Conservation (phyloP, 2,113 vertebrate genomes). For the Rana temporaria region DNA sequence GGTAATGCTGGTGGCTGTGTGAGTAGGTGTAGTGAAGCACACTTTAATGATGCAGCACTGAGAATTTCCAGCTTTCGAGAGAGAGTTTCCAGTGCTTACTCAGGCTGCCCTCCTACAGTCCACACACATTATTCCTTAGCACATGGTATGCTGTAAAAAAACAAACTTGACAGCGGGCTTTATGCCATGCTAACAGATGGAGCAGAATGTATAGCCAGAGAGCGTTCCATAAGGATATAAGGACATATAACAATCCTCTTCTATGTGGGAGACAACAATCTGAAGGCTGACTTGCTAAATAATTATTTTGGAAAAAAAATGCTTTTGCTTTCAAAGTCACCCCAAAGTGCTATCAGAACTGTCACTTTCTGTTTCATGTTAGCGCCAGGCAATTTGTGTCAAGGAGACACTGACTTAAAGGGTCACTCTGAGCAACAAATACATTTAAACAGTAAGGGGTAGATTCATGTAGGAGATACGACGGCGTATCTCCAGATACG, state of each 20-base stretch:
- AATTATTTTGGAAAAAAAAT: slow-evolving; percentile 39
- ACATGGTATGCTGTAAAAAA: slow-evolving; percentile 41
- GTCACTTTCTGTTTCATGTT: not conserved
- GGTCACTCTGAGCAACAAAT: too few species aligned
- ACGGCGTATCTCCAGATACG: too few species aligned
- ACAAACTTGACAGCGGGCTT: slow-evolving; percentile 40
- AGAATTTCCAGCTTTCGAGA: slow-evolving; percentile 32
- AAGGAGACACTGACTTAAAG: too few species aligned
- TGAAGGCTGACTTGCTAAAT: slow-evolving; percentile 37
- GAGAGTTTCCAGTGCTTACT: slow-evolving; percentile 35
- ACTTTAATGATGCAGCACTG: slow-evolving; percentile 39
- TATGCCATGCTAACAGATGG: slow-evolving; percentile 50
- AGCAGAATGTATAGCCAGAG: slow-evolving; percentile 46
- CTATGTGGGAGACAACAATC: slow-evolving; percentile 42
- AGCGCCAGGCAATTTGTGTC: too few species aligned
- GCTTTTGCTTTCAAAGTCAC: slow-evolving; percentile 43
- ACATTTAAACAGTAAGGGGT: too few species aligned
- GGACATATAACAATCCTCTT: slow-evolving; percentile 40
- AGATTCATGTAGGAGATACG: too few species aligned
- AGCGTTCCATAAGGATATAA: slow-evolving; percentile 36
- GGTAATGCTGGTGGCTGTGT: slow-evolving; percentile 17
- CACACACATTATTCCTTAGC: slow-evolving; percentile 41
- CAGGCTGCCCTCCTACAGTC: slow-evolving; percentile 48
- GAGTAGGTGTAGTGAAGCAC: slow-evolving; percentile 34
- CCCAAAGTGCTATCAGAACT: slow-evolving; percentile 7